Evolutionary conservation across 2,797 vertebrate species (phyloP), one percentile per base, ranked within the genome.

Genomic region (Martes flavigula): DNA sequence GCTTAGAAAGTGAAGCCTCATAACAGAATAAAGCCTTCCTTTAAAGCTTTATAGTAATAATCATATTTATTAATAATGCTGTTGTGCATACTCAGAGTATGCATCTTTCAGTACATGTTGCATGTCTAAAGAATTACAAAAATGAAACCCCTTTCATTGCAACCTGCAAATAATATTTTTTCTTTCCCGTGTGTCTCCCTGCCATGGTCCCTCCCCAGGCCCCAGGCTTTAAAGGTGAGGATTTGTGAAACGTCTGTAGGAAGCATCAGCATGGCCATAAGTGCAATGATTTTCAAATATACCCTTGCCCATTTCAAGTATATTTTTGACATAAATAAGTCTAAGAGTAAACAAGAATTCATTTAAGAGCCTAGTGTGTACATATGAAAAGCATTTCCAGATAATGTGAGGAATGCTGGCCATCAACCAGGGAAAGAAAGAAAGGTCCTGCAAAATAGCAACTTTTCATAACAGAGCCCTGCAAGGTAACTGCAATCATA

Each of bases 41-140:
- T 84, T 84, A 96, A 91, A 97, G 89, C 92, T 98, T 97, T 92
- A 95, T 97, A 97, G 62, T 91, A 88, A 86, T 84, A 95, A 93
- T 96, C 96, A 96, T 98, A 98, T 96, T 97, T 98, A 98, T 98
- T 97, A 96, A 97, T 97, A 97, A 94, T 96, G 92, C 98, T 98
- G 95, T 97, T 89, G 78, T 97, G 97, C 96, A 89, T 96, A 97
- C 97, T 97, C 97, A 85, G 23, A 96, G 96, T 98, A 98, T 98
- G 98, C 98, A 97, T 96, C 98, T 97, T 97, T 98, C 97, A 98
- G 98, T 96, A 97, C 97, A 97, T 98, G 91, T 56, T 96, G 96
- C 92, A 98, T 97, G 92, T 98, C 81, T 98, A 97, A 97, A 97
- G 95, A 98, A 97, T 90, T 97, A 96, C 96, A 96, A 97, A 98